phyloP scores from a whole-genome alignment of 1,140 invertebrate species.

The Diprion similis region DNA sequence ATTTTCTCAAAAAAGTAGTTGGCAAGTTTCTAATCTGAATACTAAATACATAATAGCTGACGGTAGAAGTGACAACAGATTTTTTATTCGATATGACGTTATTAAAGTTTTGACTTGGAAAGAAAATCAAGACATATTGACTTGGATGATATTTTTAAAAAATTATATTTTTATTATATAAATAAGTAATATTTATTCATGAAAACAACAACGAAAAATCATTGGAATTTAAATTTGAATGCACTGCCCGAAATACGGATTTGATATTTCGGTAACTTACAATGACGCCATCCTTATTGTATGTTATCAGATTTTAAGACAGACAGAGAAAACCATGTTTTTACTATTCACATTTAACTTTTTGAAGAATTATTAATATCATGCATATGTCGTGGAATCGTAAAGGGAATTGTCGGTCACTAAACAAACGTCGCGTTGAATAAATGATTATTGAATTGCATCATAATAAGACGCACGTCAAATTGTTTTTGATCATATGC shows the following conservation, averaged over 20 bases:
- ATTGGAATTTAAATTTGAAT: background rate
- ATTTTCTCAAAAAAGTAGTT: no score
- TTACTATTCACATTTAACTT: background rate
- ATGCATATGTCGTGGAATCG: no score
- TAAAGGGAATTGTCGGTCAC: background rate
- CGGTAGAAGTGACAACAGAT: background rate
- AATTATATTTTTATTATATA: conserved; percentile 1
- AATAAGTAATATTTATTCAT: background rate
- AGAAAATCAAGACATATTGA: background rate
- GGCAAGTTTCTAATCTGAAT: no score
- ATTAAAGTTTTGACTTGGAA: no score
- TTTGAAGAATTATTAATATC: background rate
- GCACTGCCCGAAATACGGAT: background rate
- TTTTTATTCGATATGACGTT: background rate
- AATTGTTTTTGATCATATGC: background rate
- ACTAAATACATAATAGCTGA: background rate
- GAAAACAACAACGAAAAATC: background rate
- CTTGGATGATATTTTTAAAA: conserved; percentile 3
- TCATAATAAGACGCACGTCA: background rate
- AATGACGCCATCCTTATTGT: background rate
- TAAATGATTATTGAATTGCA: background rate
- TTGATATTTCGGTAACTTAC: background rate
- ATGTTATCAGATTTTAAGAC: background rate
- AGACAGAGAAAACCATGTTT: background rate
- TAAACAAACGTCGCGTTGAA: background rate